Conservation (phyloP, 2,888 invertebrate species). For the Agrochola lota region DNA sequence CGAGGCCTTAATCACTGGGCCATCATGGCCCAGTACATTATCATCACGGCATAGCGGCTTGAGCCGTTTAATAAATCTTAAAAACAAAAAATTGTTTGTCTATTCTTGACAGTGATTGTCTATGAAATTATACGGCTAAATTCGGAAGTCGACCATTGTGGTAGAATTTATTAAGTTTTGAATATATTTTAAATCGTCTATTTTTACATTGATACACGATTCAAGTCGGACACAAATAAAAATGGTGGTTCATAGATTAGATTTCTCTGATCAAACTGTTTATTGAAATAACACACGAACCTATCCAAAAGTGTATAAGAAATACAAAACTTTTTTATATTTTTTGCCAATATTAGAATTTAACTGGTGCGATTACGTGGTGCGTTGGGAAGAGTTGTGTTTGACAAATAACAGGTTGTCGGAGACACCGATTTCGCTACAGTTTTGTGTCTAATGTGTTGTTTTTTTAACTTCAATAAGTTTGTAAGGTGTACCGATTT, state of each 20-base stretch:
- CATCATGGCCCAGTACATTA: too few relatives aligned
- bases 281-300: conserved; percentile 76
- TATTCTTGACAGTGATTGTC: conserved; percentile 67
- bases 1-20: too few relatives aligned
- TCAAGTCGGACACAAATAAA: conserved; percentile 88
- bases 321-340: conserved; percentile 74
- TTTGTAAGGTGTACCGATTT: conserved; percentile 68
- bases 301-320: conserved; percentile 68
- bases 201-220: conserved; percentile 77
- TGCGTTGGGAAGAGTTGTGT: conserved; percentile 84
- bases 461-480: conserved; percentile 75
- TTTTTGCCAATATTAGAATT: conserved; percentile 71
- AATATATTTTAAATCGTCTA: conserved; percentile 64
- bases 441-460: conserved; percentile 83
- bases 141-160: conserved; percentile 55
- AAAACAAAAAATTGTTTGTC: conserved; percentile 41
- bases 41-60: too few relatives aligned
- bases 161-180: conserved; percentile 41
- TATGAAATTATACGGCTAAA: conserved; percentile 74
- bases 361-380: conserved; percentile 81
- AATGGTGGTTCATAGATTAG: conserved; percentile 88
- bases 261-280: conserved; percentile 82
- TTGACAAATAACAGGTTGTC: conserved; percentile 90
- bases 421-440: conserved; percentile 88
- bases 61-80: not conserved